Conservation (phyloP, 1,140 invertebrate species). For the Whitmania pigra region DNA sequence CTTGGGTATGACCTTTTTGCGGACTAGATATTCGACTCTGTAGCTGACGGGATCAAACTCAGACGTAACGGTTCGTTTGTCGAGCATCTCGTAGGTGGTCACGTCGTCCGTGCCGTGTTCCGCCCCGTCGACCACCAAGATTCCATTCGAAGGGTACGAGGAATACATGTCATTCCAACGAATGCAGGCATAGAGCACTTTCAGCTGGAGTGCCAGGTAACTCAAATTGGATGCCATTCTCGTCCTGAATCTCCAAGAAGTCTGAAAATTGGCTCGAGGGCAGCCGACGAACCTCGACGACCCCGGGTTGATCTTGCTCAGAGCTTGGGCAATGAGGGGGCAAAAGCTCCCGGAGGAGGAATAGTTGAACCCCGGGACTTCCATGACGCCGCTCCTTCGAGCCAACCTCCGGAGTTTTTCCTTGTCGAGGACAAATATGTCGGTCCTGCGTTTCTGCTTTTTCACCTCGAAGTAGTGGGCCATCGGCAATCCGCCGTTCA, state of each 20-base stretch:
- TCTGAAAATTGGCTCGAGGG: slow-evolving; percentile 79
- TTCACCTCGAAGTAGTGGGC: slow-evolving; percentile 4
- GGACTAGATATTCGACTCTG: neutral
- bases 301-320: slow-evolving; percentile 41
- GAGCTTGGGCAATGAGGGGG: neutral
- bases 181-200: slow-evolving; percentile 78
- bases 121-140: neutral
- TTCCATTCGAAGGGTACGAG: slow-evolving; percentile 61
- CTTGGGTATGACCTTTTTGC: neutral
- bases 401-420: slow-evolving; percentile 66
- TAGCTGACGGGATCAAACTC: slow-evolving; percentile 4
- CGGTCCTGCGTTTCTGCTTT: slow-evolving; percentile 55
- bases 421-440: slow-evolving; percentile 63
- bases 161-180: slow-evolving; percentile 85
- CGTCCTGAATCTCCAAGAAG: slow-evolving; percentile 83
- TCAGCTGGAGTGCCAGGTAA: slow-evolving; percentile 72
- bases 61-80: neutral
- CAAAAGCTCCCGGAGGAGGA: slow-evolving; percentile 44
- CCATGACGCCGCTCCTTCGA: slow-evolving; percentile 56
- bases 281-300: slow-evolving; percentile 84
- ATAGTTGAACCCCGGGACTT: slow-evolving; percentile 69
- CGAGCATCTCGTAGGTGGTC: slow-evolving; percentile 4
- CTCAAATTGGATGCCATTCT: slow-evolving; percentile 21
- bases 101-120: neutral
- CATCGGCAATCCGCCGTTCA: neutral